These are phyloP conservation scores for Pristionchus pacificus DNA, from an alignment of 1,140 invertebrate genomes.

Conservation along the genomic window DNA sequence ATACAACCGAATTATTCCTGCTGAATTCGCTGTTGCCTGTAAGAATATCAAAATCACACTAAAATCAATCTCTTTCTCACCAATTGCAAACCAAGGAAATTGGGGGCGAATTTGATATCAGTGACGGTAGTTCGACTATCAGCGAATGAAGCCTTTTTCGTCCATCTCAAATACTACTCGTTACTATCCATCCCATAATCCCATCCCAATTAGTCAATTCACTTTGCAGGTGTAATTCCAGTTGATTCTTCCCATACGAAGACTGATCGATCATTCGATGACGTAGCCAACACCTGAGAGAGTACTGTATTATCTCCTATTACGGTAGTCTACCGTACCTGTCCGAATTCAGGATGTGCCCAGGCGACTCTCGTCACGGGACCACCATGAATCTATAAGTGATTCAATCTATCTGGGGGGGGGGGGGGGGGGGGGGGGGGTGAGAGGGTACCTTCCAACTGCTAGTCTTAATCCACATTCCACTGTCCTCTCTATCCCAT, in stretches of 20 bases:
- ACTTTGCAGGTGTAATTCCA: conserved; percentile 8
- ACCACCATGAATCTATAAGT: conserved; percentile 23
- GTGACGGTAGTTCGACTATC: conserved; percentile 24
- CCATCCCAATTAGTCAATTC: not conserved
- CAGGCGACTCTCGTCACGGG: conserved; percentile 23
- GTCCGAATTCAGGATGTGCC: conserved; percentile 35
- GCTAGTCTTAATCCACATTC: conserved; percentile 15
- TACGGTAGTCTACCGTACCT: conserved; percentile 11
- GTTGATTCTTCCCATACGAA: conserved; percentile 20
- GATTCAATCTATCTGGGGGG: not conserved
- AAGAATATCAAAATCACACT: not conserved
- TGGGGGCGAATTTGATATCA: conserved; percentile 22
- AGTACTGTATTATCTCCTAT: not conserved
- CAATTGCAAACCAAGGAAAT: conserved; percentile 13
- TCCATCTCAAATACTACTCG: conserved; percentile 4
- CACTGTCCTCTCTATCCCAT: conserved; percentile 18
- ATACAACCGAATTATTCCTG: conserved; percentile 22
- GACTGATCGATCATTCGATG: conserved; percentile 23
- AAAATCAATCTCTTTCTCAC: not conserved
- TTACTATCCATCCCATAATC: not conserved
- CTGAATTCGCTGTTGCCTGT: not conserved
- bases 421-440: too few relatives aligned
- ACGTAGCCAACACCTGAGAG: not conserved
- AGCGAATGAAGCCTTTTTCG: conserved; percentile 12
- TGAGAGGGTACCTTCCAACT: conserved; percentile 22